Evolutionary conservation across 2,888 invertebrate species (phyloP).

Genomic region (Helicoverpa assulta): DNA sequence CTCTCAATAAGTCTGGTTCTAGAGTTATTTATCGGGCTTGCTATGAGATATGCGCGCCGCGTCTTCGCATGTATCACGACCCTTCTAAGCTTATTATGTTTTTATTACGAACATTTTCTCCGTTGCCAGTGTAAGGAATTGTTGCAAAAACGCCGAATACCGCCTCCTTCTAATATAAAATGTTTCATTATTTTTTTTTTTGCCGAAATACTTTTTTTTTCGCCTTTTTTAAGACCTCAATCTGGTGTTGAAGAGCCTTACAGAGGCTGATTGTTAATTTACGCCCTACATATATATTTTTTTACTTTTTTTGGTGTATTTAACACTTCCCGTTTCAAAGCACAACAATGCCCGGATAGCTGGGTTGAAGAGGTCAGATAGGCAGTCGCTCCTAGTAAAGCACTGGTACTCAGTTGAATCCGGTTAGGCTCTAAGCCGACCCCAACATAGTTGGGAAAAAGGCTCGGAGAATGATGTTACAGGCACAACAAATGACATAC

Average conservation of each 20-base stretch:
- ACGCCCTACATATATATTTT: not conserved
- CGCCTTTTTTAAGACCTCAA: not conserved
- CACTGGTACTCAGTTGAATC: no score
- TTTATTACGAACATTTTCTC: conserved; percentile 52
- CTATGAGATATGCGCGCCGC: conserved; percentile 36
- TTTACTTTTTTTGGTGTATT: not conserved
- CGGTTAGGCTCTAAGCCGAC: no score
- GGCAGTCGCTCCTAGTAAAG: no score
- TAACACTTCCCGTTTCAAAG: not conserved
- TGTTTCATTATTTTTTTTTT: conserved; percentile 45
- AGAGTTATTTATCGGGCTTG: conserved; percentile 30
- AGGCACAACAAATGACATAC: not conserved
- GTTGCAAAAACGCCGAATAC: conserved; percentile 28
- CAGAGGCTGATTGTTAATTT: conserved; percentile 21
- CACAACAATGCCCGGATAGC: no score
- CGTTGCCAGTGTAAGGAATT: conserved; percentile 30
- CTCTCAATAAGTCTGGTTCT: conserved; percentile 1
- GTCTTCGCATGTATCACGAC: conserved; percentile 26
- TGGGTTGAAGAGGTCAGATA: no score
- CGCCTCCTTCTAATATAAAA: conserved; percentile 39
- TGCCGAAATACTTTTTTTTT: conserved; percentile 37
- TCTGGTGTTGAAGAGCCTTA: not conserved
- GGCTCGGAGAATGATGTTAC: no score
- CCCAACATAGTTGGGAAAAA: no score
- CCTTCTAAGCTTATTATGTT: conserved; percentile 50